Conservation (phyloP, 2,113 vertebrate genomes). For the Nyctereutes procyonoides region DNA sequence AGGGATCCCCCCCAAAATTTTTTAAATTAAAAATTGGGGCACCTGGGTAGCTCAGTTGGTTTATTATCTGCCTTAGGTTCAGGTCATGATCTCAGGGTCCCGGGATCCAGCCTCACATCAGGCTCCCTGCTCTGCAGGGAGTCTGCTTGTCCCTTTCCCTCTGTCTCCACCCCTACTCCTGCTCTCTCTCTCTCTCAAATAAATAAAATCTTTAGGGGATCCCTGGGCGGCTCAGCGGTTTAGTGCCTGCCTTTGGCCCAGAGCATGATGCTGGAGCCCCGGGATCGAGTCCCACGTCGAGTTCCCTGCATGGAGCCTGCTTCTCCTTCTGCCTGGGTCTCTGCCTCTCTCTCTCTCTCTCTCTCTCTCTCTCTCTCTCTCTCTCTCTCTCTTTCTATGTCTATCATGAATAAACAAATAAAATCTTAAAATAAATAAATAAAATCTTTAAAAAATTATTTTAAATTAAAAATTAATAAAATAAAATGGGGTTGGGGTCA, state of each 20-base stretch:
- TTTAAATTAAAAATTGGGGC: background rate
- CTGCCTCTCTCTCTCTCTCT: background rate
- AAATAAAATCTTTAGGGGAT: no score
- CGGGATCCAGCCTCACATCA: background rate
- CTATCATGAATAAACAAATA: no score
- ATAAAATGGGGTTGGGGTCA: background rate
- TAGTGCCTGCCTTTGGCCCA: no score
- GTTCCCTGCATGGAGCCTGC: no score
- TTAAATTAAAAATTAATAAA: background rate
- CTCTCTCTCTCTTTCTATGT: background rate
- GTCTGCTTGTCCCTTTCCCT: background rate
- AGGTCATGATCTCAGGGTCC: background rate
- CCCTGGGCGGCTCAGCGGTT: no score
- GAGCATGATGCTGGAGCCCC: no score
- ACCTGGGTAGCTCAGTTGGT: background rate
- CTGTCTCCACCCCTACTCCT: background rate
- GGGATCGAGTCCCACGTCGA: no score
- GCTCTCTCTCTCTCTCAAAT: background rate
- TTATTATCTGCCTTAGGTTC: background rate
- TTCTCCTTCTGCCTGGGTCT: no score
- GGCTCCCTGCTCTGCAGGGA: background rate
- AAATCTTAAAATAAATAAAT: background rate
- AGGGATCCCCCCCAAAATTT: no score
- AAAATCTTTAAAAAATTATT: background rate
- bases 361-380: background rate